Base-by-base conservation (phyloP, 2,113 vertebrate species). In the Triplophysa rosa region DNA sequence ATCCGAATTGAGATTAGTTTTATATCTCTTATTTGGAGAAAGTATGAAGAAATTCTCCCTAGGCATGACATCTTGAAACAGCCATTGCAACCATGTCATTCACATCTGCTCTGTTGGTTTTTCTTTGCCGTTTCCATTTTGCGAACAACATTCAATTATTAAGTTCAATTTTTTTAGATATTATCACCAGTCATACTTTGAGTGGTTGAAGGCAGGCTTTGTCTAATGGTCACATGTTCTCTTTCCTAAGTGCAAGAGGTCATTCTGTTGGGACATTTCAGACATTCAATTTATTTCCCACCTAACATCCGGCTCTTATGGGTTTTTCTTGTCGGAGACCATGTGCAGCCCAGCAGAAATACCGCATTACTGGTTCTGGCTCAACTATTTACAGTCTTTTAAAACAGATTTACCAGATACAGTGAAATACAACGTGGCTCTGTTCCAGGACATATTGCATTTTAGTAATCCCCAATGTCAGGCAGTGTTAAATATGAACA, bases 351-450 rank as follows among this genome's bases (percentile, higher is more conserved):
- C 70, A 45, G 70, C 70, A 61, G 54, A 73, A 61, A 40, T 29
- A 73, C 54, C 4, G 26, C 33, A 71, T 73, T n/a, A 63, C 37
- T 49, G 23, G 58, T 29, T 49, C 58, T 73, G 54, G 33, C 21
- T 59, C 56, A 62, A 73, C 56, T 62, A 73, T 73, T 75, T 49
- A 47, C 16, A 76, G 73, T 65, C 62, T 65, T 61, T 76, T 52
- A 65, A 76, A 76, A 14, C 19, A 37, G 73, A 76, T 76, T 65
- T 65, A 76, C 59, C 19, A 17, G 24, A 33, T 54, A 37, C n/a
- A 76, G 42, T 65, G 6, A 3, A 52, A 52, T 21, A 11, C 61
- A 49, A 4, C 62, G 24, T 65, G 62, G 63, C 24, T 0, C 42
- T 33, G 45, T 37, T 76, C 42, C 19, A 65, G 45, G 61, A 76